Percentiles rank a stretch among this genome's conserved stretches.
Conservation (phyloP, 2,888 invertebrate species). For the Pelosia muscerda region DNA sequence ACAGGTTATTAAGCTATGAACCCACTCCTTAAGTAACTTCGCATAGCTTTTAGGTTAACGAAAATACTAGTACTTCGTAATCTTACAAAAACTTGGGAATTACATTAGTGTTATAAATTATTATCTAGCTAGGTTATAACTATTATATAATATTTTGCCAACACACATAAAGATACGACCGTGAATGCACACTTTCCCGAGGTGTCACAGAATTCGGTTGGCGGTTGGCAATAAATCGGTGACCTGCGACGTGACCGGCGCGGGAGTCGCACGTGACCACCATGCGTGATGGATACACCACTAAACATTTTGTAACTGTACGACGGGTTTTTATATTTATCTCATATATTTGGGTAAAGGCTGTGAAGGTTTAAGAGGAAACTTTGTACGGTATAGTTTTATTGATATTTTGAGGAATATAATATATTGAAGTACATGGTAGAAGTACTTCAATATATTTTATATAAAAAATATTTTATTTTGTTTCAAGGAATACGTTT, state of each 20-base stretch:
- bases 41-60: too few relatives aligned
- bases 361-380: background rate
- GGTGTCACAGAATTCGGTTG: constrained; percentile 62
- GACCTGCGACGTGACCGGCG: constrained; percentile 67
- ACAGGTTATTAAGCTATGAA: too few relatives aligned
- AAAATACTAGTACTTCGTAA: too few relatives aligned
- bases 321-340: constrained; percentile 10
- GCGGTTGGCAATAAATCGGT: constrained; percentile 69
- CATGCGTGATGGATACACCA: constrained; percentile 46
- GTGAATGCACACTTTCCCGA: constrained; percentile 55
- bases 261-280: constrained; percentile 61
- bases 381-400: background rate
- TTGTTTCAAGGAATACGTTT: too few relatives aligned
- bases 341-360: constrained; percentile 4
- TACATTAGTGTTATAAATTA: background rate
- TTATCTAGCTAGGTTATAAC: background rate
- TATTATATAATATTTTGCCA: background rate
- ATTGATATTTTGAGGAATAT: background rate
- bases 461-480: too few relatives aligned
- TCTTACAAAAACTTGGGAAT: background rate
- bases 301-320: constrained; percentile 29
- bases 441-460: too few relatives aligned
- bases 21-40: too few relatives aligned
- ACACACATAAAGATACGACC: constrained; percentile 10
- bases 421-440: too few relatives aligned